Evolutionary conservation across 2,888 invertebrate genomes (phyloP), one percentile per base, ranked within the genome.

Genomic region (Sepiola atlantica): DNA sequence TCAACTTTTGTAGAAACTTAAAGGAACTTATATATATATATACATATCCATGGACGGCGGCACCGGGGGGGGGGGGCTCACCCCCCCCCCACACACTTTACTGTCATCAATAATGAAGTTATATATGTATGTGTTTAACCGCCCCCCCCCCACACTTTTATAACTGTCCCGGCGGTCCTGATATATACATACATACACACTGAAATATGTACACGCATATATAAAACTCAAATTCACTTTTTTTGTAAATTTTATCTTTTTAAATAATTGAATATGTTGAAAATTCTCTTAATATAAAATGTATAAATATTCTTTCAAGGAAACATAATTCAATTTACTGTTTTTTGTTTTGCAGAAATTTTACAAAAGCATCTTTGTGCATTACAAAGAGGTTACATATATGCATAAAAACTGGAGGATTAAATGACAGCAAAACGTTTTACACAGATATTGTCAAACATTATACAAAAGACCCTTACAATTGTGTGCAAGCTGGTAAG

Each of bases 371-470:
- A 93, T 61, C 93, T 18, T 55, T 55, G 35, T 93, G 93, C n/a
- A 93, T 93, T 35, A 93, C 35, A 57, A 35, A 35, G 55, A 55
- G 57, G n/a, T 32, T 93, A 28, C 55, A 61, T 16, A 21, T 61
- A 93, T 93, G 93, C 28, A 55, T 93, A 55, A n/a, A 35, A 93
- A 35, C 16, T 20, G 93, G 35, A 35, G 61, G 57, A 55, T 32
- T 6, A 35, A 93, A 93, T 93, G 93, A 93, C 57, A 93, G 93
- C 93, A 21, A 61, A 3, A 55, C 14, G 32, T 93, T 93, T 55
- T 35, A 55, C 55, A 57, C 28, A 35, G 93, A 93, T 93, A 57
- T 93, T 35, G 61, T 93, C 20, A 57, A 61, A 93, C 93, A 93
- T 55, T 57, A 93, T 35, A 93, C 35, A 61, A n/a, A 24, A 55